phyloP scores from a whole-genome alignment of 1,140 invertebrate genomes.

The Oryzaephilus surinamensis region DNA sequence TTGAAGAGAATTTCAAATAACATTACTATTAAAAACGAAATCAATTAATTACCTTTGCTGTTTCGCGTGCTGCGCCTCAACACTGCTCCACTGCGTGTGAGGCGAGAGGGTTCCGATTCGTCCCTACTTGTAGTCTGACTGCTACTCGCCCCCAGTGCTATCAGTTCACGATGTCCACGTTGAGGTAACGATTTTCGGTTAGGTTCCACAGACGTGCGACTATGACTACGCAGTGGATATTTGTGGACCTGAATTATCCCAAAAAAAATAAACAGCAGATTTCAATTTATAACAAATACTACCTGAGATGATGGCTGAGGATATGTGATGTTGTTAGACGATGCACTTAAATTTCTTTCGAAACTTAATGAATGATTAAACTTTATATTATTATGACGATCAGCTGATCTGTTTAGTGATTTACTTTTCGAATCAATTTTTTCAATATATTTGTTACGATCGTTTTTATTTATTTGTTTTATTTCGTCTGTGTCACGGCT shows the following conservation, averaged over 20 bases:
- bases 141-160: conserved; percentile 32
- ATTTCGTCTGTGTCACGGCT: too few species aligned
- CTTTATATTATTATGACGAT: too few species aligned
- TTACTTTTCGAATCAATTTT: too few species aligned
- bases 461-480: neutral
- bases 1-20: too few species aligned
- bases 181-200: conserved; percentile 8
- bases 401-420: too few species aligned
- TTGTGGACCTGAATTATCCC: conserved; percentile 33
- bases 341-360: too few species aligned
- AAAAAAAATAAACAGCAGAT: too few species aligned
- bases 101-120: conserved; percentile 26
- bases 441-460: neutral
- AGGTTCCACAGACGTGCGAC: conserved; percentile 5
- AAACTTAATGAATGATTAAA: too few species aligned
- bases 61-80: conserved; percentile 36
- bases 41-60: conserved; percentile 31
- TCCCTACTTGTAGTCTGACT: conserved; percentile 22
- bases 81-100: conserved; percentile 30
- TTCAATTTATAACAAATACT: too few species aligned
- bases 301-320: too few species aligned
- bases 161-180: conserved; percentile 22
- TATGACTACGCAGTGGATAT: conserved; percentile 36
- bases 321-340: too few species aligned
- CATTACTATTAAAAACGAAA: too few species aligned